Base-by-base conservation (phyloP, 1,140 invertebrate genomes). In the Caenorhabditis briggsae region DNA sequence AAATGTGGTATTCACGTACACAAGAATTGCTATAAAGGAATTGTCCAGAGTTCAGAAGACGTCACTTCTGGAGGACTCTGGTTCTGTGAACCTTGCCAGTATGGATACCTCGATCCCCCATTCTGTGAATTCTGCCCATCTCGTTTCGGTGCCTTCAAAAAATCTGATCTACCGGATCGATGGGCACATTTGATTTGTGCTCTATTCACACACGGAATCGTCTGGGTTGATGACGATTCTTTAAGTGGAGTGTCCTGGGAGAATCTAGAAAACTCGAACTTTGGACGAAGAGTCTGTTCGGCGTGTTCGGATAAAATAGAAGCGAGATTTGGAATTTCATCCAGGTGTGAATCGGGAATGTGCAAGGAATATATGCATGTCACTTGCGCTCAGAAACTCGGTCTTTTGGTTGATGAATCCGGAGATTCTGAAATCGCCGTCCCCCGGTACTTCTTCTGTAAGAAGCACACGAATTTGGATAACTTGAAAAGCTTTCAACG, bases 121-220 rank as follows among this genome's bases (percentile, higher is more conserved):
- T 89, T 91, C 82, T 94, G 94, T 90, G 93, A 94, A 89, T 89
- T 94, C 43, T 94, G 94, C 91, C 94, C 94, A 20, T 93, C 93
- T 87, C 86, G 89, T 86, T 96, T 96, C 90, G 97, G 96, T 74
- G 97, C 98, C 89, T 98, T 97, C 91, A 98, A 98, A 93, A 96
- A 18, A 53, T 64, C 82, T 12, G 88, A 89, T 85, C 59, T 90
- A 23, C 82, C 82, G 46, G 88, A 56, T 64, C 93, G 96, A 92
- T 99, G 97, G 97, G 97, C 98, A 20, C 98, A 99, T 93, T 93
- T 99, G 50, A 96, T 99, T 12, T 99, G 98, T 94, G 97, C 97
- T 7, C 93, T 98, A 18, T 98, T 98, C 93, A 96, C 97, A 48
- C 96, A 96, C 53, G 97, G 97, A n/a, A 96, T 99, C 23, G 96